Evolutionary conservation across 2,888 invertebrate genomes (phyloP), one percentile per base, ranked within the genome.

Genomic region (Biston betularia): DNA sequence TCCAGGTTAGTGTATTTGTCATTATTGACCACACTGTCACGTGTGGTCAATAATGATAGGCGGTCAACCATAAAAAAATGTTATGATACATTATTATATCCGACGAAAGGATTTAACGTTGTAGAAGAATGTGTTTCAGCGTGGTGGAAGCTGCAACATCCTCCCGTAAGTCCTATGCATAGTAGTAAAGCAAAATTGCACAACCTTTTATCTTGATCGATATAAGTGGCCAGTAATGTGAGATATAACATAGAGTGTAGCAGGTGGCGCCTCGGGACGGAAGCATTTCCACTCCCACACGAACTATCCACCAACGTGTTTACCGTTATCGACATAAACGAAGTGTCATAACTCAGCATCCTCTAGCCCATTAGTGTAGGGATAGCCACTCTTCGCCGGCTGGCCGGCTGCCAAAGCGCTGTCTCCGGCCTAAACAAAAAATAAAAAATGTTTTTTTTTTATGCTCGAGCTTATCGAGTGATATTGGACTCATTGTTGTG

Each of bases 291-390:
- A 67, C 70, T 72, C 65, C 72, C 67, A 66, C 73, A 66, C 73
- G 24, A 68, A 69, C 74, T 58, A 66, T 56, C 70, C 68, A 73
- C 73, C 76, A 75, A 67, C 72, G 73, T 75, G 73, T 79, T 80
- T 76, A 79, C 78, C 74, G 76, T 75, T 82, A 80, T 76, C 74
- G 73, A 69, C 82, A 83, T 81, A 79, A 81, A 78, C 77, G 80
- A 82, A 82, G 82, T 86, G 85, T 86, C 86, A 88, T 88, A 89
- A 88, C 84, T 88, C 81, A 80, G 75, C 80, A 78, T 79, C 83
- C 85, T 85, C 84, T 82, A 75, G 76, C 75, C 85, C 88, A 88
- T 89, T 87, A 87, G 77, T 76, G 72, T 78, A 79, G 85, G 82
- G 85, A 87, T 82, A 78, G 82, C 79, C 75, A 78, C 79, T 67